Conservation (phyloP, 2,797 vertebrate species). For the Xyrichtys novacula region DNA sequence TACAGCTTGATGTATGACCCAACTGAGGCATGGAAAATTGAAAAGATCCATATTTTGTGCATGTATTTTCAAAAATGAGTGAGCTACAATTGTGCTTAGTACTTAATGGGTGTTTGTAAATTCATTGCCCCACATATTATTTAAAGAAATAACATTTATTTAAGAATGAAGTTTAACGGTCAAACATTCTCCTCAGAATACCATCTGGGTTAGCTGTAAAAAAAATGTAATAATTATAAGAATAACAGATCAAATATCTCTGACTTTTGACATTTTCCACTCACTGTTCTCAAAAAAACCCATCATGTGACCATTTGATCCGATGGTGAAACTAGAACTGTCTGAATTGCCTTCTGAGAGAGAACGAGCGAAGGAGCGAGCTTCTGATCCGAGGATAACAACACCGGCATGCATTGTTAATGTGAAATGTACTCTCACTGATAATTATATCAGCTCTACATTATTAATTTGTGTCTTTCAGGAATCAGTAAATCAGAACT, state of each 20-base stretch:
- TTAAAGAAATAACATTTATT: no score
- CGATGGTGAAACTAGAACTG: constrained; percentile 74
- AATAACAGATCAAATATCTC: constrained; percentile 39
- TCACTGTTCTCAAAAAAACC: constrained; percentile 35
- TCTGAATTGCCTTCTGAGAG: constrained; percentile 34
- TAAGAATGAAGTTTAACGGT: no score
- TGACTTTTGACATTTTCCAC: constrained; percentile 59
- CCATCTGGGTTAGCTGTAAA: background rate
- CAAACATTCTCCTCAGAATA: no score
- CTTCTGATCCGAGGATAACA: constrained; percentile 54
- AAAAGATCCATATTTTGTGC: no score
- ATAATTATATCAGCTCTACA: constrained; percentile 50
- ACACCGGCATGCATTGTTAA: constrained; percentile 54
- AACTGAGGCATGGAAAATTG: no score
- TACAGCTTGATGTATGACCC: no score
- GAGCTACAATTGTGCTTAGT: no score
- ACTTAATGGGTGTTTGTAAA: no score
- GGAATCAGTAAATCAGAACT: constrained; percentile 44
- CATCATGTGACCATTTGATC: constrained; percentile 71
- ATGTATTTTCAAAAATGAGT: no score
- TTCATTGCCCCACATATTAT: no score
- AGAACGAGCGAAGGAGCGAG: constrained; percentile 44
- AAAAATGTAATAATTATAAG: constrained; percentile 12
- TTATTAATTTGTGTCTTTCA: constrained; percentile 43
- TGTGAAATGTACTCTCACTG: constrained; percentile 47